Evolutionary conservation across 2,888 invertebrate genomes (phyloP).

Genomic region (Volucella bombylans): DNA sequence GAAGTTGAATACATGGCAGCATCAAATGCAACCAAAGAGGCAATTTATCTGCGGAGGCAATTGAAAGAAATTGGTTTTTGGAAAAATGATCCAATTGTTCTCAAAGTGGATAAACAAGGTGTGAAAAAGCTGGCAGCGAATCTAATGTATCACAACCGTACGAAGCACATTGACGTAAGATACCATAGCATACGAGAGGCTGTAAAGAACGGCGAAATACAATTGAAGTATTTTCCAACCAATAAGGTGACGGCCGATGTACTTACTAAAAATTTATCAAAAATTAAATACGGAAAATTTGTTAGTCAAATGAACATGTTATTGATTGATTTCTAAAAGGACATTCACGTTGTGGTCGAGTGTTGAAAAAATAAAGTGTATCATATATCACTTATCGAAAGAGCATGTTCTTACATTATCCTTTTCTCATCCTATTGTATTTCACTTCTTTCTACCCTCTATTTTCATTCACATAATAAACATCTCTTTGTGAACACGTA

Average conservation of each 20-base stretch:
- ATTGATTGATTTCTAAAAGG: not conserved
- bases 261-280: constrained; percentile 4
- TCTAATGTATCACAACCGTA: constrained; percentile 67
- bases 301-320: constrained; percentile 19
- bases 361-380: too few species aligned
- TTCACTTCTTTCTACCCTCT: too few species aligned
- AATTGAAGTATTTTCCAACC: constrained; percentile 36
- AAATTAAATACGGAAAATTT: constrained; percentile 1
- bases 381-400: too few species aligned
- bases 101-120: constrained; percentile 44
- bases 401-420: too few species aligned
- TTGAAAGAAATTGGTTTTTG: constrained; percentile 48
- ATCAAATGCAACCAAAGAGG: too few species aligned
- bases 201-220: constrained; percentile 25
- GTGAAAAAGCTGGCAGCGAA: constrained; percentile 63
- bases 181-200: constrained; percentile 39
- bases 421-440: too few species aligned
- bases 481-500: too few species aligned
- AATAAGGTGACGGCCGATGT: constrained; percentile 39
- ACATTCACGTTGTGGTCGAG: too few species aligned
- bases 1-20: too few species aligned
- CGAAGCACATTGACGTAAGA: constrained; percentile 42
- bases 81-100: constrained; percentile 58
- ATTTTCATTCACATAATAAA: too few species aligned
- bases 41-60: constrained; percentile 11